Percentiles rank a stretch among this genome's conserved stretches.
phyloP scores from a whole-genome alignment of 2,113 vertebrate species.

The Tinamus guttatus region DNA sequence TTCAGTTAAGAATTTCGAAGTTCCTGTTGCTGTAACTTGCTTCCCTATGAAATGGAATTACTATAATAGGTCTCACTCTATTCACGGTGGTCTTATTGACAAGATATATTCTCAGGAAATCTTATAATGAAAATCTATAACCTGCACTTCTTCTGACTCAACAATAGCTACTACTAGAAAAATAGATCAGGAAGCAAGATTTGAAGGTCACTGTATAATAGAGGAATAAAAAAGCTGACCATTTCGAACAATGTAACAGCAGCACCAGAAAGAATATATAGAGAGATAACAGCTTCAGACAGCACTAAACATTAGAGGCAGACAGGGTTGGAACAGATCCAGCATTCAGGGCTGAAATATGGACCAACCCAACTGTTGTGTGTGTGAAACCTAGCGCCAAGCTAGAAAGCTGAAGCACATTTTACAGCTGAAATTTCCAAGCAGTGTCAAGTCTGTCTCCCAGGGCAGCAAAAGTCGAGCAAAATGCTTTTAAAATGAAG shows the following conservation, averaged over 20 bases:
- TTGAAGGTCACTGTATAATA: background rate
- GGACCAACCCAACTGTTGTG: background rate
- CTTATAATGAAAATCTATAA: background rate
- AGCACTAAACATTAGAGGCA: background rate
- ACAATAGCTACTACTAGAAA: background rate
- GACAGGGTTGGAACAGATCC: background rate
- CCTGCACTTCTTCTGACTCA: accelerated
- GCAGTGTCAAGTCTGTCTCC: background rate
- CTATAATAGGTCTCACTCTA: background rate
- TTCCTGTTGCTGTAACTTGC: background rate
- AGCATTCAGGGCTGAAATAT: background rate
- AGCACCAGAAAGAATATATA: background rate
- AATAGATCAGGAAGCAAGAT: background rate
- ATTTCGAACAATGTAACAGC: background rate
- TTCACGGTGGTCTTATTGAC: background rate
- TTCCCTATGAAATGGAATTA: background rate
- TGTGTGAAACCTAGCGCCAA: background rate
- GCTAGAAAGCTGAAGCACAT: background rate
- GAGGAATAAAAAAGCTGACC: background rate
- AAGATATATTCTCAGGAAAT: background rate
- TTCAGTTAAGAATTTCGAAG: background rate
- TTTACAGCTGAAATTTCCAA: background rate
- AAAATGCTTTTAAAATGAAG: background rate
- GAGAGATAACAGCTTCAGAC: background rate
- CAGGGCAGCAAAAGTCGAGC: background rate